Conservation (phyloP, 2,797 vertebrate genomes). For the Lagorchestes hirsutus region DNA sequence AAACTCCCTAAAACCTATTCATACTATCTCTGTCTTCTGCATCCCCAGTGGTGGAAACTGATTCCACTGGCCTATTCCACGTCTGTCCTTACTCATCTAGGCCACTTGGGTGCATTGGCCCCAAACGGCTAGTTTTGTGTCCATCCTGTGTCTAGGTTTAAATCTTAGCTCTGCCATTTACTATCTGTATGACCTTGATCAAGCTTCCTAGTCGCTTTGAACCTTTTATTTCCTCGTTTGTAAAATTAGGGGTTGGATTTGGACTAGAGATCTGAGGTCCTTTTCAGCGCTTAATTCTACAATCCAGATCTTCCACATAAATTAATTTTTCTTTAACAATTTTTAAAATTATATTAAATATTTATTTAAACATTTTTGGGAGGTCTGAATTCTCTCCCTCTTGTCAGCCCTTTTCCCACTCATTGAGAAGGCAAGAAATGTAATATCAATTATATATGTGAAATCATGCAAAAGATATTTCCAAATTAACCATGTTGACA, state of each 20-base stretch:
- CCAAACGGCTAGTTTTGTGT: neutral
- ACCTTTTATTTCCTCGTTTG: neutral
- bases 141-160: neutral
- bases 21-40: neutral
- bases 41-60: neutral
- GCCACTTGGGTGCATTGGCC: neutral
- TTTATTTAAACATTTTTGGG: neutral
- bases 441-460: neutral
- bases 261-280: neutral
- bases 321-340: neutral
- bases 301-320: neutral
- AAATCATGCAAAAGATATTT: neutral
- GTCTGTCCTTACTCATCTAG: neutral
- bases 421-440: neutral
- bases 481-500: constrained; percentile 76
- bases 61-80: too few relatives aligned
- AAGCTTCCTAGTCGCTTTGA: neutral
- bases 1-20: neutral
- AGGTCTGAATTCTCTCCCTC: neutral
- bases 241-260: neutral
- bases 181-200: neutral
- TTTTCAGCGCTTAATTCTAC: neutral
- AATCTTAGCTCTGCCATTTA: neutral
- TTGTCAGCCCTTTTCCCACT: neutral
- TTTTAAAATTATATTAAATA: neutral